Conservation (phyloP, 2,797 vertebrate species). For the Benthosema pterotum region DNA sequence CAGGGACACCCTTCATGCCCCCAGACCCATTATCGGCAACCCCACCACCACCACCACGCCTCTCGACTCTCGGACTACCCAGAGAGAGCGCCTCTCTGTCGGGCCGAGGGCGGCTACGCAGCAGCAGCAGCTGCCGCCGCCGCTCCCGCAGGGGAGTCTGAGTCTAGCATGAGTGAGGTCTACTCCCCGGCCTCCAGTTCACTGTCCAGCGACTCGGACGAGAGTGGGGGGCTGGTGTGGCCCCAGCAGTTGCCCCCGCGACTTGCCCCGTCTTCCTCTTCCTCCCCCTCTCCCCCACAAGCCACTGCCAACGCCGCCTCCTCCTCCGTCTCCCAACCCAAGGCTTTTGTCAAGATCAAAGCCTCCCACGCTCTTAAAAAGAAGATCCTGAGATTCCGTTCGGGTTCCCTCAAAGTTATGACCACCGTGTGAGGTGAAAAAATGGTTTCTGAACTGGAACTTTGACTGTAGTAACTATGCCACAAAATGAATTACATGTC, state of each 20-base stretch:
- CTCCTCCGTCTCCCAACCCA: conserved; percentile 75
- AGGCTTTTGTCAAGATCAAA: conserved; percentile 92
- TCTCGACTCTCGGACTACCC: conserved; percentile 61
- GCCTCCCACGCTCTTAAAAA: conserved; percentile 94
- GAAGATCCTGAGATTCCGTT: conserved; percentile 91
- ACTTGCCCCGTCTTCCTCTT: conserved; percentile 77
- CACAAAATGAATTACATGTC: no score
- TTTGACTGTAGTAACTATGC: neutral
- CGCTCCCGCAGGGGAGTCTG: conserved; percentile 74
- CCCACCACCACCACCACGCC: conserved; percentile 63
- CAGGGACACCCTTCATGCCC: conserved; percentile 36
- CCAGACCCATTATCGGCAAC: conserved; percentile 47
- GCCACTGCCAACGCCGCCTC: conserved; percentile 53
- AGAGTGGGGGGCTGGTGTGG: conserved; percentile 90
- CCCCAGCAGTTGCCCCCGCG: conserved; percentile 89
- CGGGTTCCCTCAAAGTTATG: conserved; percentile 94
- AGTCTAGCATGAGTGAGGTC: conserved; percentile 88
- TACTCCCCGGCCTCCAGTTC: conserved; percentile 87
- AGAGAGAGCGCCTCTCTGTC: conserved; percentile 68
- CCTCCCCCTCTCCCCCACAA: conserved; percentile 74
- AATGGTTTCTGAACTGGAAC: conserved; percentile 3
- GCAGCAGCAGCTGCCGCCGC: conserved; percentile 1
- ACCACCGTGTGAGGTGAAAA: conserved; percentile 86
- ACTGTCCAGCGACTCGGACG: conserved; percentile 88
- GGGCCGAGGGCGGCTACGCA: conserved; percentile 63